phyloP scores from a whole-genome alignment of 2,888 invertebrate species.

The Athrips mouffetella region DNA sequence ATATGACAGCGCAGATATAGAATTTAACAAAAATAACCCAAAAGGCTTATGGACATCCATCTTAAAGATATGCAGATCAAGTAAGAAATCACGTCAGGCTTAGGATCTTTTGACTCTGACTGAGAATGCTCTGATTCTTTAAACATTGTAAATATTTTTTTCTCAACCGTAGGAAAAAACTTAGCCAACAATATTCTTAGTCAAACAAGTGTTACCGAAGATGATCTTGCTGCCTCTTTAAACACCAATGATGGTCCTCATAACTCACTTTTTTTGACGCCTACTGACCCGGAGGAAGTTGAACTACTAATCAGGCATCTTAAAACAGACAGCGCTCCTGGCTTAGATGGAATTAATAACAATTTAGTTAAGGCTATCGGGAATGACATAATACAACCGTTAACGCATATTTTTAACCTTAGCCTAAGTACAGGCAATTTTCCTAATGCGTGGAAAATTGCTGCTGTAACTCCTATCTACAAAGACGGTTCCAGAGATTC shows the following conservation, averaged over 20 bases:
- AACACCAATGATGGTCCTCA: not conserved
- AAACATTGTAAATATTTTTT: not conserved
- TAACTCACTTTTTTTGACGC: not conserved
- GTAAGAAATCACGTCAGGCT: not conserved
- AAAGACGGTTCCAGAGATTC: constrained; percentile 13
- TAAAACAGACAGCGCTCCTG: constrained; percentile 4
- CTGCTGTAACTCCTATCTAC: constrained; percentile 15
- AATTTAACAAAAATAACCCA: too few relatives aligned
- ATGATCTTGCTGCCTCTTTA: not conserved
- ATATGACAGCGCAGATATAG: too few relatives aligned
- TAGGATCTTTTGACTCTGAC: not conserved
- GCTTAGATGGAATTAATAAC: not conserved
- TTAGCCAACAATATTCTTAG: not conserved
- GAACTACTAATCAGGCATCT: not conserved
- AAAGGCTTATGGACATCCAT: too few relatives aligned
- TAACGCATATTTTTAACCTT: constrained; percentile 13
- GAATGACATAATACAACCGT: not conserved
- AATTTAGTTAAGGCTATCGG: not conserved
- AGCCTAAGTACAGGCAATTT: constrained; percentile 12
- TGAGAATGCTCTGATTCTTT: not conserved
- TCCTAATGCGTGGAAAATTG: constrained; percentile 12
- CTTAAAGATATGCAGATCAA: too few relatives aligned
- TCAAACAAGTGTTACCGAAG: not conserved
- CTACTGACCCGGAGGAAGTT: constrained; percentile 12
- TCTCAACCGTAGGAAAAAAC: not conserved